Conservation (phyloP, 2,113 vertebrate species). For the Eidolon helvum region DNA sequence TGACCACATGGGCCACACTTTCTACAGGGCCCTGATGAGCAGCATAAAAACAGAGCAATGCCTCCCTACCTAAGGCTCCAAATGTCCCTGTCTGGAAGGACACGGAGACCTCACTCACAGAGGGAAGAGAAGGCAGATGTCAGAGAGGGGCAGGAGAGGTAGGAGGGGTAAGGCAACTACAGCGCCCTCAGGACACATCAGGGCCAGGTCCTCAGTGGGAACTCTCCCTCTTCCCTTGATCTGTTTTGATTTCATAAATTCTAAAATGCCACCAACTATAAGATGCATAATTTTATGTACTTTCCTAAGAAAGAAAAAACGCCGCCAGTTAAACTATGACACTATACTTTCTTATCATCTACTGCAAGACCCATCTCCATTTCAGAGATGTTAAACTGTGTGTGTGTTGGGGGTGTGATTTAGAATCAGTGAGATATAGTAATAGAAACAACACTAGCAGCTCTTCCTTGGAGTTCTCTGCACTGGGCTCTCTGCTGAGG, state of each 20-base stretch:
- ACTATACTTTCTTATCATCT: constrained; percentile 62
- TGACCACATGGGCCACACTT: not conserved
- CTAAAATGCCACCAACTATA: not conserved
- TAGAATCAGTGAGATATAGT: constrained; percentile 49
- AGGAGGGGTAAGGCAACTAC: not conserved
- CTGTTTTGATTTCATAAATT: constrained; percentile 23
- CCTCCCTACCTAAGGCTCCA: not conserved
- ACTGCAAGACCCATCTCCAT: constrained; percentile 59
- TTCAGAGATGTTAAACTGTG: constrained; percentile 62
- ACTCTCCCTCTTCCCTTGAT: not conserved
- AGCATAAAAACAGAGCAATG: not conserved
- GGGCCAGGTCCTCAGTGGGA: not conserved
- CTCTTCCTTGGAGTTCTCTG: not conserved
- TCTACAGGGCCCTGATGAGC: not conserved
- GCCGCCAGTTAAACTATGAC: constrained; percentile 65
- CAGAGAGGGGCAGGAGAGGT: not conserved
- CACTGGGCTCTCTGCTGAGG: not conserved
- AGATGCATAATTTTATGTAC: constrained; percentile 38
- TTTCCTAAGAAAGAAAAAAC: constrained; percentile 42
- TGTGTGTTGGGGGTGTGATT: not conserved
- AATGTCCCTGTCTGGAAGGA: not conserved
- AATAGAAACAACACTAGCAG: not conserved
- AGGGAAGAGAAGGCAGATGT: not conserved
- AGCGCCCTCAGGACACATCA: not conserved
- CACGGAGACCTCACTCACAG: not conserved